phyloP scores from a whole-genome alignment of 2,113 vertebrate species.

The Perognathus longimembris region DNA sequence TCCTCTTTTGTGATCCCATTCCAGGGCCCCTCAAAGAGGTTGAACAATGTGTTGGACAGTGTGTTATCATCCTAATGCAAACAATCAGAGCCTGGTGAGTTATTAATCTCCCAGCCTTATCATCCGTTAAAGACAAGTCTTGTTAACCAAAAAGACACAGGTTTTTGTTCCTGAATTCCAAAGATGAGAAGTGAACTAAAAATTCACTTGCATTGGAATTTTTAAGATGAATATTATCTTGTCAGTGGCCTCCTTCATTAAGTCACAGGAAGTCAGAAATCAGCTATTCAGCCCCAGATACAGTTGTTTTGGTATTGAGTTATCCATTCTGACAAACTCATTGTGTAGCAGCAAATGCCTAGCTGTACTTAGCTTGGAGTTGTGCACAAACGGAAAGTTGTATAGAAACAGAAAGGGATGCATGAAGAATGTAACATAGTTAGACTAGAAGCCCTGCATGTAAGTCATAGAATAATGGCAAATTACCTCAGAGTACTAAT shows the following conservation, averaged over 20 bases:
- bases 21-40: conserved; percentile 48
- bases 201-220: conserved; percentile 68
- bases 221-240: conserved; percentile 15
- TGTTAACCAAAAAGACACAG: conserved; percentile 82
- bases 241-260: conserved; percentile 34
- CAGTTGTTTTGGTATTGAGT: neutral
- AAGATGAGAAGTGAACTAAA: conserved; percentile 80
- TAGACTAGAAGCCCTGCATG: neutral
- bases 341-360: neutral
- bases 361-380: neutral
- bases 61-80: conserved; percentile 77
- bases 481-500: neutral
- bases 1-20: conserved; percentile 75
- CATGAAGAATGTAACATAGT: neutral
- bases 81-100: conserved; percentile 76
- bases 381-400: neutral
- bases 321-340: neutral
- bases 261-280: neutral
- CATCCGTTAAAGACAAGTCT: conserved; percentile 82
- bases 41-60: conserved; percentile 51
- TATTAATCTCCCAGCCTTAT: conserved; percentile 85
- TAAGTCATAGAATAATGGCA: neutral
- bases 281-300: neutral
- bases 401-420: neutral
- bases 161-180: conserved; percentile 83